Evolutionary conservation across 2,113 vertebrate genomes (phyloP).

Genomic region (Platichthys stellatus): DNA sequence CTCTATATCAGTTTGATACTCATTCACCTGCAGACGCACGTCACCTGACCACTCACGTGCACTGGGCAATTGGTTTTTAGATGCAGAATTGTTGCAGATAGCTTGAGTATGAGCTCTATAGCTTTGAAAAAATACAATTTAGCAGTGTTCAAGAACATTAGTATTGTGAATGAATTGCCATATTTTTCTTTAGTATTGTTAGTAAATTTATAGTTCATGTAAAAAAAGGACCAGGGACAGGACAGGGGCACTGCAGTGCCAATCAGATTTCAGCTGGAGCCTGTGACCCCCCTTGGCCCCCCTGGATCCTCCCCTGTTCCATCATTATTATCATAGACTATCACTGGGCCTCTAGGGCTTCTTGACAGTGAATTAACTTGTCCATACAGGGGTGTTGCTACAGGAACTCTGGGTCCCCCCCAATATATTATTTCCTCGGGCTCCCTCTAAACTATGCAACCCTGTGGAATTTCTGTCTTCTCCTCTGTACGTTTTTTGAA

Average conservation of each 20-base stretch:
- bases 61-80: too few relatives aligned
- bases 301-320: neutral
- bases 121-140: neutral
- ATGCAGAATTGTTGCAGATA: too few relatives aligned
- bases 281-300: too few relatives aligned
- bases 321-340: constrained; percentile 5
- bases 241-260: too few relatives aligned
- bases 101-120: neutral
- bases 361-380: constrained; percentile 23
- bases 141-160: too few relatives aligned
- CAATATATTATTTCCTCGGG: neutral
- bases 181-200: neutral
- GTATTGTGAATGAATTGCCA: too few relatives aligned
- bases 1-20: too few relatives aligned
- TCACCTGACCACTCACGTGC: too few relatives aligned
- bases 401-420: constrained; percentile 7
- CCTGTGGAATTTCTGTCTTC: constrained; percentile 1
- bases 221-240: too few relatives aligned
- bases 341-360: constrained; percentile 8
- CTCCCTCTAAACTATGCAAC: constrained; percentile 28
- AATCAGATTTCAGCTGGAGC: too few relatives aligned
- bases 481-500: neutral
- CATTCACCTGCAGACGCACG: too few relatives aligned
- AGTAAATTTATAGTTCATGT: neutral
- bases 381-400: constrained; percentile 27